These are phyloP conservation scores for Ctena decussata DNA, from an alignment of 2,888 invertebrate species.

Conservation along the genomic window DNA sequence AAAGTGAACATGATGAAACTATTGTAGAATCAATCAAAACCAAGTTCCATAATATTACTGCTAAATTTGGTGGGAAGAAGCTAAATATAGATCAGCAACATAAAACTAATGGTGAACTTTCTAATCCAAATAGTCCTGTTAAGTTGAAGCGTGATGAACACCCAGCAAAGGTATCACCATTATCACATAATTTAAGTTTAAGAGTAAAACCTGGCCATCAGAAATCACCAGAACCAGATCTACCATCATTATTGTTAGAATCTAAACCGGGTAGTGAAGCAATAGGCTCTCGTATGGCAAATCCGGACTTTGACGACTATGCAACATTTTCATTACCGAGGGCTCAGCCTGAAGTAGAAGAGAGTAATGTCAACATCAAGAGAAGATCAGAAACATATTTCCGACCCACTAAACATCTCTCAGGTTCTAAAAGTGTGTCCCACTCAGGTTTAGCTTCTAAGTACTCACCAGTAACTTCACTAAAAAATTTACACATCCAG, in stretches of 20 bases:
- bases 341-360: neutral
- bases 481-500: conserved; percentile 65
- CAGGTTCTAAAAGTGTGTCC: conserved; percentile 25
- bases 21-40: conserved; percentile 79
- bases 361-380: conserved; percentile 1
- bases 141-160: conserved; percentile 50
- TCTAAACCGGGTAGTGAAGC: conserved; percentile 74
- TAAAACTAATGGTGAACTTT: neutral
- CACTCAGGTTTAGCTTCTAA: conserved; percentile 33
- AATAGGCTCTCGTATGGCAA: conserved; percentile 78
- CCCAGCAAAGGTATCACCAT: conserved; percentile 36
- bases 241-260: conserved; percentile 71
- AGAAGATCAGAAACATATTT: conserved; percentile 34
- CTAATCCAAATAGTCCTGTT: conserved; percentile 17
- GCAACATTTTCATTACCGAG: conserved; percentile 61
- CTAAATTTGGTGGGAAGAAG: conserved; percentile 66
- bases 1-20: conserved; percentile 59
- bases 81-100: conserved; percentile 10
- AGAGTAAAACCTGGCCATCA: conserved; percentile 31
- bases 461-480: conserved; percentile 29
- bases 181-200: conserved; percentile 53
- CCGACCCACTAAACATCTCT: conserved; percentile 24
- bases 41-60: conserved; percentile 75
- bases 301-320: conserved; percentile 67
- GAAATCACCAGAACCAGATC: conserved; percentile 55